Evolutionary conservation across 2,797 vertebrate species (phyloP), one percentile per base, ranked within the genome.

Genomic region (Enteromius paludinosus): DNA sequence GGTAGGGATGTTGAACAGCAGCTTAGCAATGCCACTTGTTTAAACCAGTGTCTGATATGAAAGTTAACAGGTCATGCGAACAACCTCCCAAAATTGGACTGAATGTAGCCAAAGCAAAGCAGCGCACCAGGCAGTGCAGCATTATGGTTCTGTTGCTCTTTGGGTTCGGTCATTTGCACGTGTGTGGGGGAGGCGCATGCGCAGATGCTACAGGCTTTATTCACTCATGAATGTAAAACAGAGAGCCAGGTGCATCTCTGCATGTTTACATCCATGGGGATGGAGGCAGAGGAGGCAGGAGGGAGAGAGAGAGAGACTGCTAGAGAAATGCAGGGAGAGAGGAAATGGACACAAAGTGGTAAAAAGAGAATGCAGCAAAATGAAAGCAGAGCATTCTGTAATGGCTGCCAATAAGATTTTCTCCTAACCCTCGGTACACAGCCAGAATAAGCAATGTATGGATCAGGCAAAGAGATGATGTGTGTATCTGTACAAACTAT

Each of bases 161-260:
- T 65, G 23, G 45, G 35, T 6, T 54, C 38, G 38, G 41, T 30
- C 47, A 86, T 82, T 84, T 82, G 75, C 69, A 64, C 69, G 25
- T 28, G 56, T 87, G 65, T 41, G 75, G 71, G 59, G 81, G 78
- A 86, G 81, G 79, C 47, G 54, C 52, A 64, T 33, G 75, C 81
- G 76, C 88, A 88, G 90, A 91, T 91, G 91, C 87, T 87, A 74
- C 81, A 68, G 75, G 72, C 89, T 89, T 92, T 82, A 91, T 90
- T 76, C 88, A 90, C 90, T 92, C 87, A 91, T 92, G 90, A 92
- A 92, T 93, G 90, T 88, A 92, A 92, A 93, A 90, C 80, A 91
- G 90, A 81, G 83, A 81, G 90, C 89, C 92, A 93, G 94, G 92
- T 93, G 92, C 88, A 89, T 23, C 76, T 86, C 74, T 43, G 35